Percentiles rank a stretch among this genome's conserved stretches.
Evolutionary conservation across 2,797 vertebrate genomes (phyloP).

Genomic region (Epinephelus coioides): DNA sequence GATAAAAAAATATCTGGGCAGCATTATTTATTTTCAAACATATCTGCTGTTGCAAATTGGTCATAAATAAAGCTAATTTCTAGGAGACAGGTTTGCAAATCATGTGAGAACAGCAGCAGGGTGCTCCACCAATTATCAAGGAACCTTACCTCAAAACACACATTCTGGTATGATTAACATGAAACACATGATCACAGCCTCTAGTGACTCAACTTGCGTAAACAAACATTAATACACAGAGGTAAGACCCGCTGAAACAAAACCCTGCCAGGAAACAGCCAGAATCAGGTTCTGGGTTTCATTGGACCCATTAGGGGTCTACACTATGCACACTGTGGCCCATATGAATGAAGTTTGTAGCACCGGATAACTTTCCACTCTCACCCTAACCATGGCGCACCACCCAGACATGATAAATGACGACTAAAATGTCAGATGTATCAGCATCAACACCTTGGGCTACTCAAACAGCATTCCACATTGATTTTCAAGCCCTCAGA

Average conservation of each 20-base stretch:
- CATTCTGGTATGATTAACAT: background rate
- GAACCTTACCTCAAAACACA: background rate
- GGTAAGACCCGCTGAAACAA: background rate
- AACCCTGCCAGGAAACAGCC: background rate
- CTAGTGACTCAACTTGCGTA: background rate
- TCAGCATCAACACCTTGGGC: background rate
- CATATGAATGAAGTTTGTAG: background rate
- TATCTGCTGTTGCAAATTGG: too few species aligned
- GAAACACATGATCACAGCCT: background rate
- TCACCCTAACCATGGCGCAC: background rate
- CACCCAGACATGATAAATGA: conserved; percentile 23
- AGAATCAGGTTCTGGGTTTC: background rate
- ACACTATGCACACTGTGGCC: background rate
- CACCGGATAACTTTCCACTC: background rate
- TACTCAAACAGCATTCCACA: background rate
- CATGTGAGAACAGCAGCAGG: background rate
- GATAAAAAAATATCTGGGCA: background rate
- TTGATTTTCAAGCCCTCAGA: background rate
- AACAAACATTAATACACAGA: background rate
- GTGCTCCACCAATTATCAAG: background rate
- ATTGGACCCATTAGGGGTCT: background rate
- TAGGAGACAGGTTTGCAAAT: background rate
- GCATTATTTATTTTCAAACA: background rate
- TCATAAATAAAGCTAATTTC: background rate
- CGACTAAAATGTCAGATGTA: background rate